Percentiles rank a stretch among this genome's conserved stretches.
Evolutionary conservation across 1,140 invertebrate species (phyloP).

Genomic region (Danaus plexippus): DNA sequence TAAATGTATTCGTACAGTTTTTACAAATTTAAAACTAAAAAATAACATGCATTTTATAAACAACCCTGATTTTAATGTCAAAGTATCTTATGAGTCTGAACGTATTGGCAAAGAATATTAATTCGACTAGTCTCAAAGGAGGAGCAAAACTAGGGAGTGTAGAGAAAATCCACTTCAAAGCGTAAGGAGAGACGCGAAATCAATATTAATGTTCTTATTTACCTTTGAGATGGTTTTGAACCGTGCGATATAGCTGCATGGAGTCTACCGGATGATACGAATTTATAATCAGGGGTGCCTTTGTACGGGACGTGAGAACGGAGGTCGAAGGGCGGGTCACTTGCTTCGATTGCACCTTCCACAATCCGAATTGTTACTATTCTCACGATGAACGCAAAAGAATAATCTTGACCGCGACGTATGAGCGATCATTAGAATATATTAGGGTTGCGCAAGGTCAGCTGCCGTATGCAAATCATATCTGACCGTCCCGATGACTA

Average conservation of each 20-base stretch:
- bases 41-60: too few species aligned
- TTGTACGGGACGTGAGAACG: slow-evolving; percentile 62
- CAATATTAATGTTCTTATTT: slow-evolving; percentile 69
- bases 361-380: slow-evolving; percentile 32
- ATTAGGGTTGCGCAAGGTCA: slow-evolving; percentile 61
- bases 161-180: slow-evolving; percentile 54
- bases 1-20: too few species aligned
- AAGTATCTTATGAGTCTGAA: slow-evolving; percentile 14
- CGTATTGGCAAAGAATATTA: slow-evolving; percentile 25
- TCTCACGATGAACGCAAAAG: slow-evolving; percentile 58
- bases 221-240: slow-evolving; percentile 50
- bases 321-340: slow-evolving; percentile 59
- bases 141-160: slow-evolving; percentile 43
- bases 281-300: slow-evolving; percentile 64
- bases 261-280: slow-evolving; percentile 51
- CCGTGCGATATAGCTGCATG: slow-evolving; percentile 37
- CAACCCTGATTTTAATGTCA: slow-evolving; percentile 23
- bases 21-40: too few species aligned
- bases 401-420: slow-evolving; percentile 42
- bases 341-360: slow-evolving; percentile 63
- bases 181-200: slow-evolving; percentile 56
- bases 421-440: slow-evolving; percentile 62
- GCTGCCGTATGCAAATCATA: slow-evolving; percentile 53
- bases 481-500: slow-evolving; percentile 34
- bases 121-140: slow-evolving; percentile 49